Evolutionary conservation across 2,888 invertebrate genomes (phyloP).

Genomic region (Lithosia quadra): DNA sequence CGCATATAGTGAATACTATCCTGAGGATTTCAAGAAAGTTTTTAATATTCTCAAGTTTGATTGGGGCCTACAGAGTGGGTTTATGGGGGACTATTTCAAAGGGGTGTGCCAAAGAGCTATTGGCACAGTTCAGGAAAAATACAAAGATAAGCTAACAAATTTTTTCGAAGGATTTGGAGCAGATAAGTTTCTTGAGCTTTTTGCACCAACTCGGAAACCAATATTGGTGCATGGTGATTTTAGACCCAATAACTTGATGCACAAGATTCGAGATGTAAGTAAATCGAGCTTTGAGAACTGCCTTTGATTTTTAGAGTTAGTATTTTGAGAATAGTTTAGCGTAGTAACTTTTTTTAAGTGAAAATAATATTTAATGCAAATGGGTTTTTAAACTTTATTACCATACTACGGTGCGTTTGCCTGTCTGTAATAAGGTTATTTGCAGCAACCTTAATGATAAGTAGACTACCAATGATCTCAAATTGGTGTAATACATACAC

Average conservation of each 20-base stretch:
- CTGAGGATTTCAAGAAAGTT: background rate
- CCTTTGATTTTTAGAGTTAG: too few species aligned
- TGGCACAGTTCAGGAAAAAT: background rate
- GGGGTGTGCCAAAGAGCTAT: background rate
- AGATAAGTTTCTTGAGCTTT: slow-evolving; percentile 43
- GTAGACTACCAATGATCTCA: too few species aligned
- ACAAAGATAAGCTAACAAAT: slow-evolving; percentile 15
- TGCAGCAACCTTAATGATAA: too few species aligned
- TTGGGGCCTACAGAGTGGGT: slow-evolving; percentile 12
- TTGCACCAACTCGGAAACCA: background rate
- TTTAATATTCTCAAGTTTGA: slow-evolving; percentile 36
- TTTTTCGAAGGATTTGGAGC: slow-evolving; percentile 23
- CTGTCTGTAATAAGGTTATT: too few species aligned
- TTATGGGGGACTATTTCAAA: background rate
- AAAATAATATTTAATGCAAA: too few species aligned
- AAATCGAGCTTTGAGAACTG: background rate
- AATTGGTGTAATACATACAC: background rate
- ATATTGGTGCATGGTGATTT: slow-evolving; percentile 61
- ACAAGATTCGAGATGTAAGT: slow-evolving; percentile 39
- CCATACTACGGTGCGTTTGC: too few species aligned
- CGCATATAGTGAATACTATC: background rate
- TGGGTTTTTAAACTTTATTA: too few species aligned
- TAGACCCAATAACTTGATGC: slow-evolving; percentile 60
- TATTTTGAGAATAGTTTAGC: too few species aligned
- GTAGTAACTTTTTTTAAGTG: too few species aligned